Evolutionary conservation across 1,140 invertebrate genomes (phyloP).

Genomic region (Heliconius melpomene): DNA sequence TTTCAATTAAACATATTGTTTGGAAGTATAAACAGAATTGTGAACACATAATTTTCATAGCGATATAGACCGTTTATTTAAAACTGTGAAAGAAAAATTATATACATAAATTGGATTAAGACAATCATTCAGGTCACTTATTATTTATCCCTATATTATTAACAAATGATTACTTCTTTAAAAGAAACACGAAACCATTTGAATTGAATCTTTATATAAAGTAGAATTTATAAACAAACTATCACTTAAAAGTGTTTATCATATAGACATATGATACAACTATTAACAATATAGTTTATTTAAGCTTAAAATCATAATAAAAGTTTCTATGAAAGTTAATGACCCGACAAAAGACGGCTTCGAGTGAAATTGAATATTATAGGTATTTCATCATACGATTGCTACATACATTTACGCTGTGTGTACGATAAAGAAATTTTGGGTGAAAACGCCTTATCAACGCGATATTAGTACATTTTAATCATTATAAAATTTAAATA

Average conservation of each 20-base stretch:
- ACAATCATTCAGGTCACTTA: no score
- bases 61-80: no score
- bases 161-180: no score
- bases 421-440: neutral
- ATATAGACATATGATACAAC: neutral
- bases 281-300: neutral
- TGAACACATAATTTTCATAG: no score
- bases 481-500: neutral
- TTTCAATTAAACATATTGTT: no score
- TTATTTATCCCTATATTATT: no score
- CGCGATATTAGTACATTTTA: neutral
- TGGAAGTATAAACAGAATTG: no score
- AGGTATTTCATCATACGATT: neutral
- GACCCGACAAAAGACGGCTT: neutral
- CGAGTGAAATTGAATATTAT: neutral
- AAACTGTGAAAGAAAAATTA: no score
- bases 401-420: neutral
- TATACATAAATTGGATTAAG: no score
- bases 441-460: neutral
- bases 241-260: neutral
- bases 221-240: no score
- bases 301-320: neutral
- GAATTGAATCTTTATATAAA: no score
- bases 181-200: no score
- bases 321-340: conserved; percentile 1